phyloP scores from a whole-genome alignment of 2,113 vertebrate genomes.

The Ageneiosus marmoratus region DNA sequence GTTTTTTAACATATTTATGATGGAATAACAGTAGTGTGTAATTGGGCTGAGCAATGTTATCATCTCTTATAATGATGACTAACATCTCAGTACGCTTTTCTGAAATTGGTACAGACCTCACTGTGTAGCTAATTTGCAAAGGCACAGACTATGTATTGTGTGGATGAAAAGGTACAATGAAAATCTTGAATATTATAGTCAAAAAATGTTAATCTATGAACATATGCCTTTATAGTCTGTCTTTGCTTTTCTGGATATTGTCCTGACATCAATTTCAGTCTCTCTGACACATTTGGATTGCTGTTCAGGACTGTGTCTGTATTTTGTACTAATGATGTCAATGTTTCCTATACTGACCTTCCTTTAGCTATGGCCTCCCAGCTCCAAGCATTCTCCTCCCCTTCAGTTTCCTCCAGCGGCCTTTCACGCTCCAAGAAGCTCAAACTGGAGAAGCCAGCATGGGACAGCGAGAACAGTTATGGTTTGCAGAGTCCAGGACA shows the following conservation, averaged over 20 bases:
- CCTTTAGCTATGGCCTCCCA: conserved; percentile 93
- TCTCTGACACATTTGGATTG: background rate
- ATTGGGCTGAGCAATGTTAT: background rate
- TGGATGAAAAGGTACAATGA: background rate
- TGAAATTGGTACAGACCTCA: background rate
- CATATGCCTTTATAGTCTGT: background rate
- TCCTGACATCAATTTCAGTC: background rate
- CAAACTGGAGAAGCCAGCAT: conserved; percentile 91
- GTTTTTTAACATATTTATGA: too few species aligned
- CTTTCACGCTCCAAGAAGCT: conserved; percentile 95
- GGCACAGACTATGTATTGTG: background rate
- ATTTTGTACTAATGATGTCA: background rate
- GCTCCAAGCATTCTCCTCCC: conserved; percentile 95
- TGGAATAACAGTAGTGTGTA: too few species aligned
- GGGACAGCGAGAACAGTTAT: conserved; percentile 86
- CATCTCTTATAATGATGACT: background rate
- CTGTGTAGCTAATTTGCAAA: background rate
- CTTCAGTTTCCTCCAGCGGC: conserved; percentile 95
- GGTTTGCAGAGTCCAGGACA: conserved; percentile 84
- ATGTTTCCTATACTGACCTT: background rate
- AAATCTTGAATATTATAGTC: background rate
- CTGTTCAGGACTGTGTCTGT: background rate
- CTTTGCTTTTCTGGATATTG: background rate
- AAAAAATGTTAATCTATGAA: background rate
- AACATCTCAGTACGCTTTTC: background rate